These are phyloP conservation scores for Xylophagus ater DNA, from an alignment of 2,888 invertebrate genomes.

Conservation along the genomic window DNA sequence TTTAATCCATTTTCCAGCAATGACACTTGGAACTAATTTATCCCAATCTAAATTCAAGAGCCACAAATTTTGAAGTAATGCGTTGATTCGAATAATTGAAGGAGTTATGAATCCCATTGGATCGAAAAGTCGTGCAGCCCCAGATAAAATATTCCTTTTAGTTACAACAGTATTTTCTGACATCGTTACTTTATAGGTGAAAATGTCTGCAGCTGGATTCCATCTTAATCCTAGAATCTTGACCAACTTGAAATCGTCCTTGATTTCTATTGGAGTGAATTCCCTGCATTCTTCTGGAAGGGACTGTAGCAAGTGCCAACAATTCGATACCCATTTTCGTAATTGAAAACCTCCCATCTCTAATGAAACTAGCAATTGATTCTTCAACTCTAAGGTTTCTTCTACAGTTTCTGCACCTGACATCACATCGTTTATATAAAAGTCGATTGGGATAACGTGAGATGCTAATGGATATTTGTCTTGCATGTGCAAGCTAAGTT, in stretches of 20 bases:
- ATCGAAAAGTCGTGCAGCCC: not conserved
- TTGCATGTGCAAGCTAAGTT: conserved; percentile 4
- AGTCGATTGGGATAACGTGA: not conserved
- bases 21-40: not conserved
- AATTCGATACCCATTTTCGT: not conserved
- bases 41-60: not conserved
- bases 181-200: not conserved
- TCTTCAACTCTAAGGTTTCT: not conserved
- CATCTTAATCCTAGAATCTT: not conserved
- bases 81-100: not conserved
- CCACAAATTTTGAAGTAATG: not conserved
- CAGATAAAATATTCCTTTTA: not conserved
- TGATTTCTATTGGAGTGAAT: not conserved
- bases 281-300: not conserved
- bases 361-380: not conserved
- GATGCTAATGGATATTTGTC: not conserved
- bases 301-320: not conserved
- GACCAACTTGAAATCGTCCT: not conserved
- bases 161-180: not conserved
- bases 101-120: not conserved
- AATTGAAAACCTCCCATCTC: not conserved
- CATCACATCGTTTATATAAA: not conserved
- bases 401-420: not conserved
- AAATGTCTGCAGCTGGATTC: not conserved
- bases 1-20: not conserved